Percentiles rank a stretch among this genome's conserved stretches.
phyloP scores from a whole-genome alignment of 2,888 invertebrate genomes.

The Ferdinandea cuprea region DNA sequence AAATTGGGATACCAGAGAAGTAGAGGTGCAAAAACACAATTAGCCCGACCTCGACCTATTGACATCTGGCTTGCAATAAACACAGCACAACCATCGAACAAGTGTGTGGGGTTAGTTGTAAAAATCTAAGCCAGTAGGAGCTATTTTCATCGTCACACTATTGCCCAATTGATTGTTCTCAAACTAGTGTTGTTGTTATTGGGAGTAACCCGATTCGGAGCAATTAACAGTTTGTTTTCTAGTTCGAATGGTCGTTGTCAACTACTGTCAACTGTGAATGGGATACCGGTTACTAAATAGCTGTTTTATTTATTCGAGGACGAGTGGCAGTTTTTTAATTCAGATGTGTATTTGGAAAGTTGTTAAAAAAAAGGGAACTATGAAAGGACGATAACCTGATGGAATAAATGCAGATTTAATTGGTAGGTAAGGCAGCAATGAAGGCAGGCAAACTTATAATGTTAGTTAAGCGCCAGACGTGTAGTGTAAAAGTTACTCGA shows the following conservation, averaged over 20 bases:
- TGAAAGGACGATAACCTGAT: no score
- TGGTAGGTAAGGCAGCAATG: no score
- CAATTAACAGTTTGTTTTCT: conserved; percentile 50
- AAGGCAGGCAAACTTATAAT: no score
- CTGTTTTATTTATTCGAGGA: neutral
- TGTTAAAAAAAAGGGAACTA: no score
- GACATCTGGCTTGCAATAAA: conserved; percentile 52
- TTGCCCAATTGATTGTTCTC: conserved; percentile 6
- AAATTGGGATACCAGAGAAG: conserved; percentile 24
- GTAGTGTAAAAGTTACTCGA: no score
- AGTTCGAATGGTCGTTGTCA: conserved; percentile 35
- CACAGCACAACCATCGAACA: conserved; percentile 1
- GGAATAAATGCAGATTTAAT: no score
- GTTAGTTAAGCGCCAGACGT: no score
- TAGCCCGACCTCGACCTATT: conserved; percentile 72
- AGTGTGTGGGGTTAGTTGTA: neutral
- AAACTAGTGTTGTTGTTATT: neutral
- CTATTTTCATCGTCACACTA: neutral
- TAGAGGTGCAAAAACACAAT: conserved; percentile 53
- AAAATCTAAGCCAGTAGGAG: conserved; percentile 12
- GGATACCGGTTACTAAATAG: neutral
- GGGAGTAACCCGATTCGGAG: conserved; percentile 11
- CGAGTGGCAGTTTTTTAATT: no score
- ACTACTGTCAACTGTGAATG: conserved; percentile 5
- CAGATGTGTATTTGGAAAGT: no score